Base-by-base conservation (phyloP, 2,113 vertebrate species). In the Ptychochromis oligacanthus region DNA sequence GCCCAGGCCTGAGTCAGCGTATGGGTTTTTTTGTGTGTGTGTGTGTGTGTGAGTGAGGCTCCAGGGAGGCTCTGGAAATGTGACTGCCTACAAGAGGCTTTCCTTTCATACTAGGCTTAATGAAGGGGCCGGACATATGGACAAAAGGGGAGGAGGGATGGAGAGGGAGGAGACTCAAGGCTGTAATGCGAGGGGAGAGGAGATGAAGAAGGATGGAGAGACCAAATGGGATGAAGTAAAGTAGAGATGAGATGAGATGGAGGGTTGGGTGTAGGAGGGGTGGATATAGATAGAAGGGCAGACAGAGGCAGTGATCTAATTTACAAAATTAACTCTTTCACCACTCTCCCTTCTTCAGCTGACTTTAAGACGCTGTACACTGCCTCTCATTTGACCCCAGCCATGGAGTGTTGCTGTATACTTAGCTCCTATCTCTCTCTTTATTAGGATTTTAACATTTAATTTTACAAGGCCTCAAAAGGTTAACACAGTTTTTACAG, bases 271-370 rank as follows among this genome's bases (percentile, higher is more conserved):
- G 75, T 17, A 72, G 52, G 77, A 65, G 60, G 65, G 72, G 4
- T 36, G 83, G 55, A 36, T 52, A 24, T 18, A 78, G 67, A 82
- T 55, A 80, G 65, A 76, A 87, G 70, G 76, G 72, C 74, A 83
- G 58, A 75, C 14, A 65, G 70, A 80, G 12, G 65, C 46, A 31
- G 60, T 91, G 93, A 95, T 93, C 89, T 93, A 18, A 93, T 92
- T 83, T 88, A 65, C 58, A 49, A 79, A 46, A 24, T 95, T 94
- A 95, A 96, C 95, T 88, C 92, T 88, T 89, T 85, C 88, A 79
- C 54, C 64, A 46, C 94, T 91, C 83, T 65, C 1, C 31, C 38
- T 26, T 70, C 34, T 60, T 1, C 49, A 65, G 6, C 34, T 54
- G 11, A 58, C 5, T 70, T 58, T 9, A 38, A n/a, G 14, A 10